phyloP scores from a whole-genome alignment of 2,888 invertebrate species.

The Eupeodes luniger region DNA sequence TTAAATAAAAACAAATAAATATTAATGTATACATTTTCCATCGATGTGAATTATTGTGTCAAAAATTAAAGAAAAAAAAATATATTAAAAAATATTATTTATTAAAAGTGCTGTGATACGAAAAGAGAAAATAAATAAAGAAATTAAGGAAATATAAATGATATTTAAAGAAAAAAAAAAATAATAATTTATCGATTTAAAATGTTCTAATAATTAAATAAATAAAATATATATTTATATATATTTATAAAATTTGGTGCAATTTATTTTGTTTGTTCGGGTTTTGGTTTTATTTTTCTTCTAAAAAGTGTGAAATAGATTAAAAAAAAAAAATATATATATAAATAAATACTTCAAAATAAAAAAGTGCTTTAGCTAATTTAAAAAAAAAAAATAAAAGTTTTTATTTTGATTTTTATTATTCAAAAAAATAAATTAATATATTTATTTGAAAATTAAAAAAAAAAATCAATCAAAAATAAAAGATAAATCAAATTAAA shows the following conservation, averaged over 20 bases:
- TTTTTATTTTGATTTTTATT: neutral
- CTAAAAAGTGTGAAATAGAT: neutral
- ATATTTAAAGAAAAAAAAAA: slow-evolving; percentile 48
- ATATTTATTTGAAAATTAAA: neutral
- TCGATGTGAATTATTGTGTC: slow-evolving; percentile 65
- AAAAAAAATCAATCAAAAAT: slow-evolving; percentile 52
- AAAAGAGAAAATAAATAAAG: slow-evolving; percentile 16
- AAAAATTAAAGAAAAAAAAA: slow-evolving; percentile 26
- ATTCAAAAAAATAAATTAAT: slow-evolving; percentile 17
- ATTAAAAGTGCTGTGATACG: slow-evolving; percentile 70
- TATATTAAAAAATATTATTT: slow-evolving; percentile 27
- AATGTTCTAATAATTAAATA: slow-evolving; percentile 5
- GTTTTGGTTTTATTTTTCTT: neutral
- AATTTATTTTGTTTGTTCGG: slow-evolving; percentile 17
- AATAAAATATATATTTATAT: neutral
- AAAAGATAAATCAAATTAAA: slow-evolving; percentile 31
- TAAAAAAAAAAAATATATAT: slow-evolving; percentile 59
- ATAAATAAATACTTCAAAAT: slow-evolving; percentile 5
- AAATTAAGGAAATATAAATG: neutral
- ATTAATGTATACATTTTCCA: slow-evolving; percentile 37
- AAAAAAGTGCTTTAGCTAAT: slow-evolving; percentile 49
- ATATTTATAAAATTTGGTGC: slow-evolving; percentile 44
- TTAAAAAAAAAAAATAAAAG: slow-evolving; percentile 10
- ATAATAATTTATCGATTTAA: neutral
- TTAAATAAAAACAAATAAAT: slow-evolving; percentile 28